Evolutionary conservation across 2,113 vertebrate genomes (phyloP).

Genomic region (Megaleporinus macrocephalus): DNA sequence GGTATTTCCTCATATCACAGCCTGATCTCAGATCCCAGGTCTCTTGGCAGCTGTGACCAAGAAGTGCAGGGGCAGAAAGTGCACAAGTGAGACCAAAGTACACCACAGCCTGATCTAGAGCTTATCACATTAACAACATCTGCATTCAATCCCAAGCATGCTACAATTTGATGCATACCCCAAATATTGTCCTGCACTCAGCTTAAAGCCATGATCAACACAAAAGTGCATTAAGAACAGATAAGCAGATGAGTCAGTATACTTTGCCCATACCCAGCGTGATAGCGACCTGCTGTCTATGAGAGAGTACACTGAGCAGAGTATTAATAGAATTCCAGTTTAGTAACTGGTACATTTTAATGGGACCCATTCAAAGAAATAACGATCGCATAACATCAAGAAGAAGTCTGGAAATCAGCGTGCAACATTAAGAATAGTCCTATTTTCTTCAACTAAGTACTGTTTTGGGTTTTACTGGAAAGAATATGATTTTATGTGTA

Average conservation of each 20-base stretch:
- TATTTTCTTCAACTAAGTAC: too few relatives aligned
- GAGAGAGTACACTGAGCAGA: conserved; percentile 2
- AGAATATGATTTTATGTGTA: too few relatives aligned
- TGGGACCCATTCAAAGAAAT: background rate
- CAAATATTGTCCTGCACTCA: conserved; percentile 7
- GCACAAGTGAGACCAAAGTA: conserved; percentile 8
- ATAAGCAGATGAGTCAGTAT: conserved; percentile 19
- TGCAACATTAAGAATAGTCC: too few relatives aligned
- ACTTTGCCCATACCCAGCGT: background rate
- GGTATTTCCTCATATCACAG: conserved; percentile 70
- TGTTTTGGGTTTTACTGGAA: too few relatives aligned
- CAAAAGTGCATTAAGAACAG: conserved; percentile 23
- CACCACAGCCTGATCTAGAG: conserved; percentile 37
- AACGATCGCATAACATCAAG: too few relatives aligned
- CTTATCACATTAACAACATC: conserved; percentile 42
- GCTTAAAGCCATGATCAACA: conserved; percentile 23
- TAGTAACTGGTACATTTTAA: background rate
- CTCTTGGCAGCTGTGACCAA: conserved; percentile 47
- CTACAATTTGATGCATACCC: background rate
- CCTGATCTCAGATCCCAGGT: conserved; percentile 59
- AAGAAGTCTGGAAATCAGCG: too few relatives aligned
- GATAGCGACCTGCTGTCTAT: conserved; percentile 17
- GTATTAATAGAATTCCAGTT: background rate
- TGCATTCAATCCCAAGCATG: conserved; percentile 27
- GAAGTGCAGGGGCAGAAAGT: conserved; percentile 25